phyloP scores from a whole-genome alignment of 1,140 invertebrate species.

The Leptinotarsa defecta region DNA sequence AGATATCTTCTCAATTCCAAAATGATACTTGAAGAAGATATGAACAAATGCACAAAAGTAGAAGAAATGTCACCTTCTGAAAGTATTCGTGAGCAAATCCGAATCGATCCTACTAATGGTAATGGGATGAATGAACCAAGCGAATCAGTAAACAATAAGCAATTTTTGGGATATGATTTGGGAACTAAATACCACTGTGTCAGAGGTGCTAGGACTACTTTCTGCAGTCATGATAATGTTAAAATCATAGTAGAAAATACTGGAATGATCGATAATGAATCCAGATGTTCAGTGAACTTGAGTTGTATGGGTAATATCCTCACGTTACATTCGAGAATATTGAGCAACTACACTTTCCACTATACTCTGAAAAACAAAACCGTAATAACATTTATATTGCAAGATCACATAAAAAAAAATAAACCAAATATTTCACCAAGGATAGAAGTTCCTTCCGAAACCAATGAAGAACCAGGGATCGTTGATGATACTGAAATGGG shows the following conservation, averaged over 20 bases:
- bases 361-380: constrained; percentile 33
- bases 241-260: constrained; percentile 44
- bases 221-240: constrained; percentile 43
- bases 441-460: background rate
- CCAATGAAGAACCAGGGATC: background rate
- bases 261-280: constrained; percentile 30
- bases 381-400: constrained; percentile 33
- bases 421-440: background rate
- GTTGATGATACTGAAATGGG: background rate
- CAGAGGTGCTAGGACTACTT: constrained; percentile 38
- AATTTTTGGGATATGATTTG: constrained; percentile 36
- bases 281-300: constrained; percentile 36
- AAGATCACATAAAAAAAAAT: background rate
- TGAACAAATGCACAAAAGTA: background rate
- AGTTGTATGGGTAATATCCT: constrained; percentile 32
- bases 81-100: constrained; percentile 30
- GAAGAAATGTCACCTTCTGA: constrained; percentile 22
- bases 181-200: constrained; percentile 34
- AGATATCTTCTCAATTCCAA: constrained; percentile 30
- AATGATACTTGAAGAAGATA: background rate
- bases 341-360: constrained; percentile 15
- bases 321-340: constrained; percentile 24
- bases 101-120: constrained; percentile 29
- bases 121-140: constrained; percentile 26
- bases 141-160: constrained; percentile 7